Evolutionary conservation across 1,140 invertebrate genomes (phyloP), one percentile per base, ranked within the genome.

Genomic region (Anthonomus grandis): DNA sequence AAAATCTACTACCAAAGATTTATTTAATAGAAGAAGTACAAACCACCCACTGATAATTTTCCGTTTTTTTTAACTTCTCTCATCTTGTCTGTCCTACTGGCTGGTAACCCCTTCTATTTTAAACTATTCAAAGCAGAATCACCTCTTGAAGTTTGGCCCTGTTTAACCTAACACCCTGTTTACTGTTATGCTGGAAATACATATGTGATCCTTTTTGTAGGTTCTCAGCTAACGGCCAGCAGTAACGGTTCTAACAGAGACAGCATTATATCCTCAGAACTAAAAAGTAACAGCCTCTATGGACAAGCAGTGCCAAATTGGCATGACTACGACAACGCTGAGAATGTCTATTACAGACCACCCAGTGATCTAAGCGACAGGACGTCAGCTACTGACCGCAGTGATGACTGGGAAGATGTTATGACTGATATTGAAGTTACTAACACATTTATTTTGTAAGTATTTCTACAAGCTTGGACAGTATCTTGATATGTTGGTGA

Each of bases 361-460:
- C 60, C 64, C 41, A 74, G 73, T 60, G 75, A 74, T 22, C 72
- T 76, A 3, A 79, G 55, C 37, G 55, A 57, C 37, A 19, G 54
- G 15, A 76, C 77, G 24, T 72, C 77, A 39, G n/a, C n/a, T n/a
- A n/a, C n/a, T n/a, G 81, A 83, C 57, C 76, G 79, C 24, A 84
- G 82, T 63, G 83, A 85, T 52, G 83, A 83, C 56, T 85, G 83
- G 83, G 78, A 82, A 41, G 83, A 85, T 60, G 75, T 85, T 4
- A 82, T 81, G 17, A 82, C 84, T 61, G 76, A 77, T 49, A 47
- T 50, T n/a, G 80, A 78, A 71, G 67, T 60, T 17, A 55, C 62
- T 22, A 61, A 64, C 31, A 46, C 42, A 8, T 73, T 76, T 55
- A 70, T 77, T 53, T 71, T 78, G 76, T 78, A 64, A 76, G 75